Base-by-base conservation (phyloP, 2,113 vertebrate species). In the Okapia johnstoni region DNA sequence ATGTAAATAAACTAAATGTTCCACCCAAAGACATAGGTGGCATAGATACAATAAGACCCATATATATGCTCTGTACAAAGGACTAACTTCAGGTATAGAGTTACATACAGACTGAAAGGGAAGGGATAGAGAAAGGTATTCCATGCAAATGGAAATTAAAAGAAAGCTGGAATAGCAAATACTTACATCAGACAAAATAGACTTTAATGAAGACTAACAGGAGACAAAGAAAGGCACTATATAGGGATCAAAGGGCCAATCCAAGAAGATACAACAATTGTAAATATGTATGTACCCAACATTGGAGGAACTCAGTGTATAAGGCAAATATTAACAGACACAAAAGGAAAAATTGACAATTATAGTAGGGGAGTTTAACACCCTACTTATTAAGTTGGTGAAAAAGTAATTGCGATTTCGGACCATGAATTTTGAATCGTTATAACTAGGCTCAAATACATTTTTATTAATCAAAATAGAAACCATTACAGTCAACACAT, bases 361-460 rank as follows among this genome's bases (percentile, higher is more conserved):
- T n/a, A 52, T n/a, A 12, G 30, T 30, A 81, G 30, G 70, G 36
- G 21, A 73, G 21, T 43, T 73, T 81, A 52, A 81, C 10, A 81
- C 30, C 79, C 30, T 50, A 52, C 79, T 23, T 52, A 43, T 1
- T 73, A 43, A 11, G 21, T 73, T 73, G 70, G 36, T 25, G 11
- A 14, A 73, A 73, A 73, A 43, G 21, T 73, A 43, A 14, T 25
- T 73, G 36, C 0, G 3, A 43, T 7, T 73, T 73, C 0, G 0
- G 70, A 25, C 36, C 21, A 73, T 43, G 70, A 73, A 43, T 73
- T 73, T 73, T 73, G 43, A 73, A 73, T 73, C 3, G 6, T 43
- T 73, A 13, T 43, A 73, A 73, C 0, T 23, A 73, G 10, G 19
- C 36, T 73, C 0, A 1, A 73, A 43, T 21, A 43, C 36, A 73